Base-by-base conservation (phyloP, 1,140 invertebrate species). In the Catajapyx aquilonaris region DNA sequence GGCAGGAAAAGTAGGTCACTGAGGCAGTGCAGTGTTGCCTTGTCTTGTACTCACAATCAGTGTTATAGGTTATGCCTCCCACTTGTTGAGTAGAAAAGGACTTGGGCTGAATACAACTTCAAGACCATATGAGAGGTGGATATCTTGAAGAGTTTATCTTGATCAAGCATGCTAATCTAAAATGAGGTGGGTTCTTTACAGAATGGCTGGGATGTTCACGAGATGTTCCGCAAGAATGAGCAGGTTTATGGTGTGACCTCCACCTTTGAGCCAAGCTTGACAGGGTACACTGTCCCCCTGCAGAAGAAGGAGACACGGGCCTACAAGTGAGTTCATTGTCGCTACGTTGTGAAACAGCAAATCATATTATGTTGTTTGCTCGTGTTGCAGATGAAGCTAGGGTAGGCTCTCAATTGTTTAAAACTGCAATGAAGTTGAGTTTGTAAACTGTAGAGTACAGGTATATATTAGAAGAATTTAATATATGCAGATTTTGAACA, bases 141-240 rank as follows among this genome's bases (percentile, higher is more conserved):
- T n/a, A 11, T 5, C 5, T 20, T 5, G 7, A 35, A 10, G 20
- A 5, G 20, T 20, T n/a, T n/a, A n/a, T n/a, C n/a, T n/a, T n/a
- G n/a, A n/a, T n/a, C n/a, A n/a, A n/a, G n/a, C n/a, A n/a, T n/a
- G n/a, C n/a, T n/a, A n/a, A n/a, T n/a, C n/a, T n/a, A n/a, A n/a
- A n/a, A n/a, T n/a, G 36, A 13, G 17, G 31, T 39, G 37, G 46
- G 37, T 40, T 37, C 16, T 38, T 51, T 55, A 17, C 47, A 73
- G 61, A 91, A 91, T 66, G 88, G 88, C 39, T 94, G 88, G 88
- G 83, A 88, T 65, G 74, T 75, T 1, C 72, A 81, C 54, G 87
- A 94, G 43, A 94, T 94, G 88, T 94, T 94, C 59, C 64, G 73
- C 35, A 85, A 77, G 52, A 93, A 94, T 61, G 84, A 87, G 56